A percentile compares a stretch with the other conserved stretches of the same genome.
Evolutionary conservation across 2,888 invertebrate species (phyloP).

Genomic region (Tetrapedia diversipes): DNA sequence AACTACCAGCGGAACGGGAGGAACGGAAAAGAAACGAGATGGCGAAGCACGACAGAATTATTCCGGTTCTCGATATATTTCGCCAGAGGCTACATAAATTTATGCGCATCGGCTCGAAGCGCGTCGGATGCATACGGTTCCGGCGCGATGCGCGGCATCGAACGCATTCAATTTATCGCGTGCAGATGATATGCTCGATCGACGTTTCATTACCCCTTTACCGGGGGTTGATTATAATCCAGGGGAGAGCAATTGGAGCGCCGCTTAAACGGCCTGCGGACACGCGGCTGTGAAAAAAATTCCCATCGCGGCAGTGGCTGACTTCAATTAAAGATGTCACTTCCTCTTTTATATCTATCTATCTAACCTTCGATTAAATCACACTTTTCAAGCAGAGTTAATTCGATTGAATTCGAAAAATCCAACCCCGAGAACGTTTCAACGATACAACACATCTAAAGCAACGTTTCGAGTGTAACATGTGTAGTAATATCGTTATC

Average conservation of each 20-base stretch:
- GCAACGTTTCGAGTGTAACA: no score
- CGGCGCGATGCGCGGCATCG: background rate
- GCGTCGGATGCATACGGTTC: constrained; percentile 17
- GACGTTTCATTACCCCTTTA: constrained; percentile 44
- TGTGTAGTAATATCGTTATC: no score
- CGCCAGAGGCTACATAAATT: constrained; percentile 18
- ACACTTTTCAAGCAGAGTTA: no score
- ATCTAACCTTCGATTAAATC: no score
- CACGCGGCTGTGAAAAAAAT: constrained; percentile 23
- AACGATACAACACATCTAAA: no score
- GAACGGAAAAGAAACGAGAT: background rate
- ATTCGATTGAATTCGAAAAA: no score
- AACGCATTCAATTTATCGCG: constrained; percentile 44
- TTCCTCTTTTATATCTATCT: background rate
- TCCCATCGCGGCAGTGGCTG: background rate
- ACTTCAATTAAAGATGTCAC: constrained; percentile 9
- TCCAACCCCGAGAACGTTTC: no score
- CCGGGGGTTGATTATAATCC: constrained; percentile 29
- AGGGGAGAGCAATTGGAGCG: background rate
- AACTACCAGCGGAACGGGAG: background rate
- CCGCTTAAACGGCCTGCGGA: constrained; percentile 2
- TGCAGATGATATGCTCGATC: constrained; percentile 37
- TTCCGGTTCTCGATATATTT: background rate
- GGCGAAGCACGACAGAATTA: background rate
- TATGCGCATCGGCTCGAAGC: background rate